Conservation (phyloP, 2,888 invertebrate species). For the Drosophila testacea region DNA sequence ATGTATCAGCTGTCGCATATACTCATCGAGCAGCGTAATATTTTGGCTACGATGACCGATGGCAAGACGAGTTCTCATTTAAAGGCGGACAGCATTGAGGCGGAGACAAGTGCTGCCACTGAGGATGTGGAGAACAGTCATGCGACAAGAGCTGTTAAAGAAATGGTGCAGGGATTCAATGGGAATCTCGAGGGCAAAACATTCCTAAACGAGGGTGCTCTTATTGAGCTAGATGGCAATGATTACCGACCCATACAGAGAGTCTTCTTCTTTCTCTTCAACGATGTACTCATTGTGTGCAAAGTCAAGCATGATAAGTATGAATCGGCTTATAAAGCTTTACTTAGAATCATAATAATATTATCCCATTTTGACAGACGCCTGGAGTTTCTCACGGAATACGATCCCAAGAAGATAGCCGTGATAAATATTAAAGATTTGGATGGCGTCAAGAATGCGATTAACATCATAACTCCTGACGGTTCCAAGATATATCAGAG, state of each 20-base stretch:
- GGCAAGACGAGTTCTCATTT: slow-evolving; percentile 87
- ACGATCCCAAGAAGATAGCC: slow-evolving; percentile 91
- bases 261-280: slow-evolving; percentile 96
- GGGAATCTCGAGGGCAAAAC: slow-evolving; percentile 85
- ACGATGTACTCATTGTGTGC: slow-evolving; percentile 96
- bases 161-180: slow-evolving; percentile 90
- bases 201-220: slow-evolving; percentile 95
- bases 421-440: slow-evolving; percentile 97
- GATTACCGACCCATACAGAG: slow-evolving; percentile 94
- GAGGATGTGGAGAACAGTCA: slow-evolving; percentile 87
- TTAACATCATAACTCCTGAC: slow-evolving; percentile 97
- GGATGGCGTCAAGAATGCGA: slow-evolving; percentile 95
- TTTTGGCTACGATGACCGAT: slow-evolving; percentile 91
- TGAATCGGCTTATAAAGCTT: neutral
- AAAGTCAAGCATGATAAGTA: slow-evolving; percentile 87
- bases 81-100: slow-evolving; percentile 67
- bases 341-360: neutral
- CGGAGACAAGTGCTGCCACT: slow-evolving; percentile 62
- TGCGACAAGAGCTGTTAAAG: slow-evolving; percentile 87
- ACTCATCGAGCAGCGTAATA: slow-evolving; percentile 95
- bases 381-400: slow-evolving; percentile 83
- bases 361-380: slow-evolving; percentile 67
- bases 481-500: slow-evolving; percentile 97
- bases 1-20: slow-evolving; percentile 99
- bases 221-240: slow-evolving; percentile 94